These are phyloP conservation scores for Carassius carassius DNA, from an alignment of 2,113 vertebrate genomes.

Conservation along the genomic window DNA sequence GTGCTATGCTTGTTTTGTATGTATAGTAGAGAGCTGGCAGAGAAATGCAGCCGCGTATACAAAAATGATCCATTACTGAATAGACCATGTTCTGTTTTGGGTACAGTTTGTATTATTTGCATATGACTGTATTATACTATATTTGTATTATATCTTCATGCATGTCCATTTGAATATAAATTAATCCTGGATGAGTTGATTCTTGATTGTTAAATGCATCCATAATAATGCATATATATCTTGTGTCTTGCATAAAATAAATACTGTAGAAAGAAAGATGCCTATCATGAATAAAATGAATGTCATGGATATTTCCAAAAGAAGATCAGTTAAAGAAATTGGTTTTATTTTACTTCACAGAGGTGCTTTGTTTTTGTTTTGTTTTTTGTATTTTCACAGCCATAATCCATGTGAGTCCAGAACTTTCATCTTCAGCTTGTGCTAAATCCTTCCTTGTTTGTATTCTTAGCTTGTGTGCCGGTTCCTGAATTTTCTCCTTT, in stretches of 20 bases:
- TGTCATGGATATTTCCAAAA: neutral
- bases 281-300: too few species aligned
- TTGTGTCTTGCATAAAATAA: neutral
- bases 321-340: neutral
- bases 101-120: neutral
- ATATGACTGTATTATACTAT: too few species aligned
- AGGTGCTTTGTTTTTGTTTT: neutral
- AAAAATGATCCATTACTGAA: neutral
- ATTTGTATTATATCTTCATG: neutral
- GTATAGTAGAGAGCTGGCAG: neutral
- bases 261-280: neutral
- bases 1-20: neutral
- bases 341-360: neutral
- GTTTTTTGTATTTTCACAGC: too few species aligned
- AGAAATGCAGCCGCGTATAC: neutral
- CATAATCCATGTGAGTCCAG: neutral
- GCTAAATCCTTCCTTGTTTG: constrained; percentile 42
- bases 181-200: neutral
- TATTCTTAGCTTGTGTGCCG: constrained; percentile 82
- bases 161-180: constrained; percentile 1
- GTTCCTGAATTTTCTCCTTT: constrained; percentile 85
- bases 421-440: constrained; percentile 41
- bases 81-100: neutral
- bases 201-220: neutral
- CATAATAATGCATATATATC: neutral